Percentiles rank a stretch among this genome's conserved stretches.
Conservation (phyloP, 2,888 invertebrate species). For the Hermodice carunculata region DNA sequence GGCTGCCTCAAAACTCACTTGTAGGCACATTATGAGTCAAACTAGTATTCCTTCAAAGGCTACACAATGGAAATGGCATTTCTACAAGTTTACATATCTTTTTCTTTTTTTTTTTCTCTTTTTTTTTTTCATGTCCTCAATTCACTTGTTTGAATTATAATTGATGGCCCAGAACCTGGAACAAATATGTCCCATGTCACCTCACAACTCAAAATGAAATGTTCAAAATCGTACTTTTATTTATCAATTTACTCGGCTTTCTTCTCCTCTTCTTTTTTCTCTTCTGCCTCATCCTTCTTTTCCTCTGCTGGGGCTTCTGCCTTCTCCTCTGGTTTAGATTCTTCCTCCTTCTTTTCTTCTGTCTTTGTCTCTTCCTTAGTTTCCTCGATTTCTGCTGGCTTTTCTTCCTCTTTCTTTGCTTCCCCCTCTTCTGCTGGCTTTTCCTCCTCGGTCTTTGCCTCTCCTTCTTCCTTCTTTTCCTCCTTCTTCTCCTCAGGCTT, state of each 20-base stretch:
- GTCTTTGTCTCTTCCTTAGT: conserved; percentile 26
- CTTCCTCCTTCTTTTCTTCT: conserved; percentile 24
- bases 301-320: conserved; percentile 18
- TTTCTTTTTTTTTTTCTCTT: too few species aligned
- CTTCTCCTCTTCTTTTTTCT: conserved; percentile 19
- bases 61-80: too few species aligned
- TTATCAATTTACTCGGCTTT: conserved; percentile 13
- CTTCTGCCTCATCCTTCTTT: conserved; percentile 25
- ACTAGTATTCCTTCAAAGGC: too few species aligned
- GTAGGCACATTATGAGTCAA: too few species aligned
- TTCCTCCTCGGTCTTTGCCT: conserved; percentile 14
- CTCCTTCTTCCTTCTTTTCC: conserved; percentile 26
- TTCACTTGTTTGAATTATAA: too few species aligned
- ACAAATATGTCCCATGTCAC: too few species aligned
- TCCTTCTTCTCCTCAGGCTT: conserved; percentile 41
- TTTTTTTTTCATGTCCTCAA: too few species aligned
- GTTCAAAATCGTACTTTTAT: too few species aligned
- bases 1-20: too few species aligned
- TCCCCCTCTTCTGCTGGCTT: conserved; percentile 14
- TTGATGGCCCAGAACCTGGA: too few species aligned
- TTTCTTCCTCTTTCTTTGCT: conserved; percentile 8
- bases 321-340: conserved; percentile 21
- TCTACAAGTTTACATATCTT: too few species aligned
- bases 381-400: not conserved
- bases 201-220: too few species aligned